phyloP scores from a whole-genome alignment of 2,797 vertebrate genomes.

The Amphiprion clarkii region DNA sequence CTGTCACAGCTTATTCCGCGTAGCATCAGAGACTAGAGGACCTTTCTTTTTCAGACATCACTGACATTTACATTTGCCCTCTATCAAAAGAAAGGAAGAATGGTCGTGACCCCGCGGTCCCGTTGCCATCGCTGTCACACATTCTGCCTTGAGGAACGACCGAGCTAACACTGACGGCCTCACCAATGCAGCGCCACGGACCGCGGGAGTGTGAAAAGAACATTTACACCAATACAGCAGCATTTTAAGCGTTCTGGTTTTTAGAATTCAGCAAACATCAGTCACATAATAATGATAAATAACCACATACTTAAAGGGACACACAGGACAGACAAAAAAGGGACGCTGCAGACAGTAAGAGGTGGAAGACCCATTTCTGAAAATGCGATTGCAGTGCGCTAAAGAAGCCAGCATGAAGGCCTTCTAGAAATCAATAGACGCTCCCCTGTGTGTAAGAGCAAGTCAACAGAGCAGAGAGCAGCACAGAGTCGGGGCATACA shows the following conservation, averaged over 20 bases:
- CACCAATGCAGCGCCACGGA: slow-evolving; percentile 12
- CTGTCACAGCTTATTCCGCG: slow-evolving; percentile 80
- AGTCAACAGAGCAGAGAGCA: slow-evolving; percentile 79
- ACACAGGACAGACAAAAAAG: slow-evolving; percentile 7
- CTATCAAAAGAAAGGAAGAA: slow-evolving; percentile 76
- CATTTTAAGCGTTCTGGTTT: background rate
- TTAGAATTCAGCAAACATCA: background rate
- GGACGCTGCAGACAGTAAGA: slow-evolving; percentile 20
- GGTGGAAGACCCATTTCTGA: slow-evolving; percentile 42
- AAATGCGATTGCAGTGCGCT: slow-evolving; percentile 71
- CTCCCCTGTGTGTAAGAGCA: slow-evolving; percentile 77
- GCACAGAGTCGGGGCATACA: slow-evolving; percentile 61
- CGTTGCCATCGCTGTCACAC: slow-evolving; percentile 54
- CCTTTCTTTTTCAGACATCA: slow-evolving; percentile 78
- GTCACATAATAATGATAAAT: slow-evolving; percentile 2
- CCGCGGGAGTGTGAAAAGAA: slow-evolving; percentile 15
- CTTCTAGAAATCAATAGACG: slow-evolving; percentile 81
- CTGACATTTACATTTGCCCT: slow-evolving; percentile 88
- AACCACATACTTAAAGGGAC: background rate
- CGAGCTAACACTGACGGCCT: slow-evolving; percentile 45
- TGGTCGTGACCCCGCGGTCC: slow-evolving; percentile 65
- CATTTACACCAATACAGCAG: background rate
- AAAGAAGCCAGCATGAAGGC: slow-evolving; percentile 73
- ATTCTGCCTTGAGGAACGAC: slow-evolving; percentile 54
- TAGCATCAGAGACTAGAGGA: slow-evolving; percentile 67